Evolutionary conservation across 2,113 vertebrate species (phyloP).

Genomic region (Arvicanthis niloticus): DNA sequence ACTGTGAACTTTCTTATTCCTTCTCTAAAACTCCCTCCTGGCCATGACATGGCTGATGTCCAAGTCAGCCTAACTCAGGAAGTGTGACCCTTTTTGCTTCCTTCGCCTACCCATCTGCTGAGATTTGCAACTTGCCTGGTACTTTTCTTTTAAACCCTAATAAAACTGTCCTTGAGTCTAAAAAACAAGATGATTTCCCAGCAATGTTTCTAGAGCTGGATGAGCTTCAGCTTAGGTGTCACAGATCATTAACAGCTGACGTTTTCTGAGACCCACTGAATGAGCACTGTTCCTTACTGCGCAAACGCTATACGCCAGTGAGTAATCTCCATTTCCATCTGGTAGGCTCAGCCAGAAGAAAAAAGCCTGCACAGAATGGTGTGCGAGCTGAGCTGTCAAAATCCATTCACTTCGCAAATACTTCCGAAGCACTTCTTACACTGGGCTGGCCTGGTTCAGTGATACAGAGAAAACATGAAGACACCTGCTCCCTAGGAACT

Average conservation of each 20-base stretch:
- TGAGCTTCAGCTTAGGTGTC: neutral
- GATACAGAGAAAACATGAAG: neutral
- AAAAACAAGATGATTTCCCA: neutral
- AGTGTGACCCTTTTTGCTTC: neutral
- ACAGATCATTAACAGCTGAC: slow-evolving; percentile 1
- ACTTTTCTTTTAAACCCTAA: neutral
- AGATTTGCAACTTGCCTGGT: neutral
- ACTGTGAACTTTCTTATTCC: neutral
- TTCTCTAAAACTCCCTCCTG: neutral
- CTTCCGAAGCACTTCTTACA: neutral
- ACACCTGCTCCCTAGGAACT: slow-evolving; percentile 56
- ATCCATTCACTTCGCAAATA: neutral
- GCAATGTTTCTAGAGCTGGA: neutral
- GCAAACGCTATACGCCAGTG: neutral
- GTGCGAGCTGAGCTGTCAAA: neutral
- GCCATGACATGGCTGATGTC: neutral
- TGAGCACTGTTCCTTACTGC: neutral
- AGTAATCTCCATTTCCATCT: neutral
- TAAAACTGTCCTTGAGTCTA: neutral
- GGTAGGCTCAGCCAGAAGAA: neutral
- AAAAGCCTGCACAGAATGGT: neutral
- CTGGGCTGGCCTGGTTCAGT: neutral
- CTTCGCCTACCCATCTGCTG: neutral
- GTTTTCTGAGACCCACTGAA: neutral
- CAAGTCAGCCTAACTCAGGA: neutral